Conservation (phyloP, 35 echinoderm and acorn worm genomes). For the Heliocidaris tuberculata region DNA sequence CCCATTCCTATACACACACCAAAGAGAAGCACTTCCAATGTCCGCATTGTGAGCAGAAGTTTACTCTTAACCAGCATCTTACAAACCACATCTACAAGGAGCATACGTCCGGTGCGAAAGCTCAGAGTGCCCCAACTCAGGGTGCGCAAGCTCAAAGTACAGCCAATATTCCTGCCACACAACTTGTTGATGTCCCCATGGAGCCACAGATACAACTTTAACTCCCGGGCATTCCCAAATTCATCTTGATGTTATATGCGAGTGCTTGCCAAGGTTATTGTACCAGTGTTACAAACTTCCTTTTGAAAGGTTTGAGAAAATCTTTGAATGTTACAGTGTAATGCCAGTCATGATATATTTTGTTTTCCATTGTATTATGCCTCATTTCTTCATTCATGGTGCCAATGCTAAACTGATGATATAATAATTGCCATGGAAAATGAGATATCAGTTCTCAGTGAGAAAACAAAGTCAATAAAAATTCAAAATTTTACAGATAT, state of each 20-base stretch:
- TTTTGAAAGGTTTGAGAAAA: background rate
- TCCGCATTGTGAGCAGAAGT: constrained; percentile 48
- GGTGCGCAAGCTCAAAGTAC: background rate
- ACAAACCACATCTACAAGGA: constrained; percentile 24
- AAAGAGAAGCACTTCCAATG: constrained; percentile 65
- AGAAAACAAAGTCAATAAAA: too few relatives aligned
- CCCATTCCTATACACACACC: constrained; percentile 73
- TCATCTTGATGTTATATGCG: background rate
- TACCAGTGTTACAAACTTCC: background rate
- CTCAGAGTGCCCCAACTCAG: background rate
- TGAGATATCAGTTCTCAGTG: too few relatives aligned
- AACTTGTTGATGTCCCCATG: background rate
- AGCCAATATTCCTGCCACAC: background rate
- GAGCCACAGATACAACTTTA: background rate
- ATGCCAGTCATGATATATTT: too few relatives aligned
- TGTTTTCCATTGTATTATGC: too few relatives aligned
- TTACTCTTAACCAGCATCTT: constrained; percentile 54
- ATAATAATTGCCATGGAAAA: too few relatives aligned
- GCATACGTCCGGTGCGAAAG: background rate
- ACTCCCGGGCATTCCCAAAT: background rate
- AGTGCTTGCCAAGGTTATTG: background rate
- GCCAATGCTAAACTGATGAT: background rate
- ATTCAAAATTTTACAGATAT: too few relatives aligned
- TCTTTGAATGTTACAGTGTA: background rate
- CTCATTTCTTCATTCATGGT: background rate